Percentiles rank a stretch among this genome's conserved stretches.
These are phyloP conservation scores for Cremastinae sp. DNA, from an alignment of 2,888 invertebrate genomes.

Conservation along the genomic window DNA sequence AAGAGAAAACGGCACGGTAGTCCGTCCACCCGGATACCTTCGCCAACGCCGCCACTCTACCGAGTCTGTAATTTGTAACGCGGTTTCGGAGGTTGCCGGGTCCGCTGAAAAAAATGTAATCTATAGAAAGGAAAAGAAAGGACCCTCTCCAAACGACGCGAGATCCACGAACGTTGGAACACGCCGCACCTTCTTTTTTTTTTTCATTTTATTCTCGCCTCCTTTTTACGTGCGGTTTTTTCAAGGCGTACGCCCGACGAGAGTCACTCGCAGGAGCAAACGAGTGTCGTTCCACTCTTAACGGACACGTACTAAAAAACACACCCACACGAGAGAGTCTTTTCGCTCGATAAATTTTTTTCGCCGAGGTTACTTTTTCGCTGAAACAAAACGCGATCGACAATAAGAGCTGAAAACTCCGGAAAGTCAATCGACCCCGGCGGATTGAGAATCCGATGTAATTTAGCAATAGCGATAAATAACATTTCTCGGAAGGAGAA, in stretches of 20 bases:
- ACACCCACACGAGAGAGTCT: not conserved
- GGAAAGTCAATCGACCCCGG: not conserved
- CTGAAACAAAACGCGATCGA: not conserved
- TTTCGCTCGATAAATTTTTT: slow-evolving; percentile 19
- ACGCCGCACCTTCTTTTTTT: slow-evolving; percentile 36
- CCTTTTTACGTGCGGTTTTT: slow-evolving; percentile 50
- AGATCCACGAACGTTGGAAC: slow-evolving; percentile 28
- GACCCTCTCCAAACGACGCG: slow-evolving; percentile 26
- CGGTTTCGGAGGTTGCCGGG: slow-evolving; percentile 65
- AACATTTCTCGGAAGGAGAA: not conserved
- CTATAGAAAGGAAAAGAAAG: slow-evolving; percentile 10
- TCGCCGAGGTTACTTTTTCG: not conserved
- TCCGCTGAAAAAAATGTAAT: slow-evolving; percentile 61
- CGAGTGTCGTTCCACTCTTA: slow-evolving; percentile 33
- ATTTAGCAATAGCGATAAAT: too few relatives aligned
- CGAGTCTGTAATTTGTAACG: slow-evolving; percentile 69
- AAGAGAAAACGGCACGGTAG: slow-evolving; percentile 34
- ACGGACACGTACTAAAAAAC: not conserved
- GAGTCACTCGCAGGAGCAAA: slow-evolving; percentile 49
- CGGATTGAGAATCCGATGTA: too few relatives aligned
- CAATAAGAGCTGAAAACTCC: slow-evolving; percentile 8
- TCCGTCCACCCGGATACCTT: slow-evolving; percentile 57
- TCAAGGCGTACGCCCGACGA: slow-evolving; percentile 43
- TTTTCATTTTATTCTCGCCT: too few relatives aligned
- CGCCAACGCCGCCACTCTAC: slow-evolving; percentile 58